These are phyloP conservation scores for Lasioglossum oenotherae DNA, from an alignment of 2,888 invertebrate species.

Conservation along the genomic window DNA sequence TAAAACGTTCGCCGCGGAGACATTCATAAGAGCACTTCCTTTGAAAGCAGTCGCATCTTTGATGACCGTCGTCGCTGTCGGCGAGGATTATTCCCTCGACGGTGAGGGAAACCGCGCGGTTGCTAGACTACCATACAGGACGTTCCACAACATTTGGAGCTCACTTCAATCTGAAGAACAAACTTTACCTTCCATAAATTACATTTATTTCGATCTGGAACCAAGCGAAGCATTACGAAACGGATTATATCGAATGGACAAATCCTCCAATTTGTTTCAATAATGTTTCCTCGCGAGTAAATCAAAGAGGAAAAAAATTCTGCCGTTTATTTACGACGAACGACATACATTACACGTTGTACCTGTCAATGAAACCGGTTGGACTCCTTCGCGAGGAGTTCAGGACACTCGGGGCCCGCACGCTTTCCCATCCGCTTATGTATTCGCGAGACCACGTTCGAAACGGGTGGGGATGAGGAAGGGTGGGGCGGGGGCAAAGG, in stretches of 20 bases:
- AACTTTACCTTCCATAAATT: not conserved
- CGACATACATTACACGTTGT: slow-evolving; percentile 12
- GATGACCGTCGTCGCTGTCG: slow-evolving; percentile 31
- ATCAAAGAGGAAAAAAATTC: not conserved
- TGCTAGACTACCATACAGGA: slow-evolving; percentile 24
- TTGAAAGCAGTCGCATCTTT: slow-evolving; percentile 67
- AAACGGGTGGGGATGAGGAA: not conserved
- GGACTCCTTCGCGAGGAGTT: slow-evolving; percentile 31
- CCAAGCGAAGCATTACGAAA: too few relatives aligned
- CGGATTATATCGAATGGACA: too few relatives aligned
- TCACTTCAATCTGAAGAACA: not conserved
- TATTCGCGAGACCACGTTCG: slow-evolving; percentile 10
- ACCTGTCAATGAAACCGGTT: slow-evolving; percentile 34
- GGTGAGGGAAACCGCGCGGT: slow-evolving; percentile 25
- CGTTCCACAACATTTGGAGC: not conserved
- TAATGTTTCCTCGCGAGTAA: not conserved
- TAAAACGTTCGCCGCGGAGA: slow-evolving; percentile 46
- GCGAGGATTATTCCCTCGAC: slow-evolving; percentile 45
- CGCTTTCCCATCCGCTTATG: slow-evolving; percentile 38
- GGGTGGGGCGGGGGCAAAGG: not conserved
- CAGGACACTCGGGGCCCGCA: not conserved
- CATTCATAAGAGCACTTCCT: slow-evolving; percentile 64
- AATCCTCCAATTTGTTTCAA: not conserved
- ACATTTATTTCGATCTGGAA: not conserved
- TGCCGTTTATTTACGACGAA: not conserved